Base-by-base conservation (phyloP, 2,113 vertebrate genomes). In the Salminus brasiliensis region DNA sequence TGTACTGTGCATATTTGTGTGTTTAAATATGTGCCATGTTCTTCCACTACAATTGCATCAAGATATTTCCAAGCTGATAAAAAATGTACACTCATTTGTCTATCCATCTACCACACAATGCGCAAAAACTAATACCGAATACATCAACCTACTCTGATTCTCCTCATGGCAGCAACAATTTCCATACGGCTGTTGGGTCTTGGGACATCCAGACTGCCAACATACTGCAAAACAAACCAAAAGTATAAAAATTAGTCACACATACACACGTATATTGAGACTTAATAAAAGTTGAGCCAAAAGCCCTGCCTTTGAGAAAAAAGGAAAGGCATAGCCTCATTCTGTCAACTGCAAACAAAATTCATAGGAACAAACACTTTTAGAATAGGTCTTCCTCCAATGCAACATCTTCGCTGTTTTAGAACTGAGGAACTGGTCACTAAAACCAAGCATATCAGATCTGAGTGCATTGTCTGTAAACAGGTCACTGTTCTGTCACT, bases 171-270 rank as follows among this genome's bases (percentile, higher is more conserved):
- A 23, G 96, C 95, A 67, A 98, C 95, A 0, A 98, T 97, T 90
- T 98, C 96, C 95, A 97, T 95, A 0, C 96, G 95, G 84, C 96
- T 98, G 94, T 94, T 97, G 82, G 96, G 96, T 85, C 96, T 92
- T 53, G 95, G 93, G 6, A 97, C 95, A 0, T 97, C 95, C 71
- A 97, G 88, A 78, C 96, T 94, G 1, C 96, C 96, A 3, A 97
- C 95, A 67, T 98, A 97, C 96, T 94, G 92, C 47, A 81, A 73
- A 57, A 77, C 87, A 79, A 76, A 72, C 45, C 45, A 72, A 23
- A 68, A 72, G 16, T 10, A 29, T 62, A 5, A 68, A 39, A 72
- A 29, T 34, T 65, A 79, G 27, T 67, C 49, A 41, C 45, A 32
- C 10, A 34, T 23, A 21, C 29, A 41, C 39, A 41, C 5, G 4